A percentile compares a stretch with the other conserved stretches of the same genome.
phyloP scores from a whole-genome alignment of 2,888 invertebrate genomes.

The Cantharis rustica region DNA sequence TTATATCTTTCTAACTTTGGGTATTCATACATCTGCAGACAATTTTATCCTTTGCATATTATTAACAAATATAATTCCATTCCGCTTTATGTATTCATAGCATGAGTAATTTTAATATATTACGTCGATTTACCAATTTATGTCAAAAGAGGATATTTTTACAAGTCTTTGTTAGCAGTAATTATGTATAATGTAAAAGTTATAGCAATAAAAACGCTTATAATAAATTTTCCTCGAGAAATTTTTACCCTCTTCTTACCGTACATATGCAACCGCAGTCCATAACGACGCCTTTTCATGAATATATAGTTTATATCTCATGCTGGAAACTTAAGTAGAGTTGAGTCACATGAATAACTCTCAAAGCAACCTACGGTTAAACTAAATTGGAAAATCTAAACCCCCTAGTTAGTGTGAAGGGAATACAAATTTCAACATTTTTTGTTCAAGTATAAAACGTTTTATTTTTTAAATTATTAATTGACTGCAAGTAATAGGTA shows the following conservation, averaged over 20 bases:
- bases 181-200: background rate
- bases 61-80: background rate
- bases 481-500: background rate
- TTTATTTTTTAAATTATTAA: background rate
- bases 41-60: background rate
- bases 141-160: background rate
- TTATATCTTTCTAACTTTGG: background rate
- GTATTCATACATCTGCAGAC: background rate
- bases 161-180: background rate
- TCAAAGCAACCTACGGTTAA: constrained; percentile 41
- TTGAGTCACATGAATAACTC: constrained; percentile 35
- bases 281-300: constrained; percentile 30
- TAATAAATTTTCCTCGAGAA: background rate
- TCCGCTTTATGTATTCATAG: background rate
- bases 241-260: background rate
- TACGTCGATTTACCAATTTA: background rate
- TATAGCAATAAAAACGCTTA: background rate
- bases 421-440: constrained; percentile 53
- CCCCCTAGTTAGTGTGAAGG: constrained; percentile 46
- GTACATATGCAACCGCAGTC: constrained; percentile 10
- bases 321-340: constrained; percentile 32
- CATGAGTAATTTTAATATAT: background rate
- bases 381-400: constrained; percentile 50
- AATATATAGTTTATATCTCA: constrained; percentile 36
- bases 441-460: constrained; percentile 42